Conservation (phyloP, 2,797 vertebrate genomes). For the Periophthalmus magnuspinnatus region DNA sequence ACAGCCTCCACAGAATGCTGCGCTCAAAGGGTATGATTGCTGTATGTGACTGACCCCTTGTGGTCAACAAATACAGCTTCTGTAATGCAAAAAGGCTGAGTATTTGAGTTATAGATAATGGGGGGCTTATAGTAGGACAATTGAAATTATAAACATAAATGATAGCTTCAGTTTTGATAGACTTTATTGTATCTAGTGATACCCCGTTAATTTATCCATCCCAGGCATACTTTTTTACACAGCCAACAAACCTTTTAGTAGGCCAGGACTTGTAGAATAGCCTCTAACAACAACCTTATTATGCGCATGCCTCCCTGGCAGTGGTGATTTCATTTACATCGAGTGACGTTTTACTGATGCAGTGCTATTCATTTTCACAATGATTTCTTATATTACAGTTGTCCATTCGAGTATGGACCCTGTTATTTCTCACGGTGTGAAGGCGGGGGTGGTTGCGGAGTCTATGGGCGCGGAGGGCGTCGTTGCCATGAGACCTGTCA, state of each 20-base stretch:
- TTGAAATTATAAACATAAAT: neutral
- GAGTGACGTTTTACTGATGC: neutral
- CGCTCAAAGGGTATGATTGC: neutral
- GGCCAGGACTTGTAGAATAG: neutral
- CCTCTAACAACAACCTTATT: neutral
- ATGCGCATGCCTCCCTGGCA: slow-evolving; percentile 30
- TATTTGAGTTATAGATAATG: neutral
- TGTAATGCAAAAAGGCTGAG: neutral
- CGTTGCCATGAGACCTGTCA: slow-evolving; percentile 14
- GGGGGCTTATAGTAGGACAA: neutral
- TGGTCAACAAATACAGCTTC: slow-evolving; percentile 37
- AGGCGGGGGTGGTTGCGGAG: slow-evolving; percentile 7
- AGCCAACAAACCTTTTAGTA: neutral
- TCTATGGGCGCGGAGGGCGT: slow-evolving; percentile 18
- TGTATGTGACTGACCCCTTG: slow-evolving; percentile 53
- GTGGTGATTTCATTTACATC: slow-evolving; percentile 22
- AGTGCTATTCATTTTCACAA: neutral
- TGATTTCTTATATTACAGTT: neutral
- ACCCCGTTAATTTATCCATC: too few species aligned
- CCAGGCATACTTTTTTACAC: too few species aligned
- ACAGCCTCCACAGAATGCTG: too few species aligned
- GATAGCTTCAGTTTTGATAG: too few species aligned
- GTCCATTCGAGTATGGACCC: neutral
- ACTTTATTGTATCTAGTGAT: too few species aligned
- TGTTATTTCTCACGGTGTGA: neutral